Percentiles rank a stretch among this genome's conserved stretches.
Conservation (phyloP, 1,140 invertebrate species). For the Hylaeus volcanicus region DNA sequence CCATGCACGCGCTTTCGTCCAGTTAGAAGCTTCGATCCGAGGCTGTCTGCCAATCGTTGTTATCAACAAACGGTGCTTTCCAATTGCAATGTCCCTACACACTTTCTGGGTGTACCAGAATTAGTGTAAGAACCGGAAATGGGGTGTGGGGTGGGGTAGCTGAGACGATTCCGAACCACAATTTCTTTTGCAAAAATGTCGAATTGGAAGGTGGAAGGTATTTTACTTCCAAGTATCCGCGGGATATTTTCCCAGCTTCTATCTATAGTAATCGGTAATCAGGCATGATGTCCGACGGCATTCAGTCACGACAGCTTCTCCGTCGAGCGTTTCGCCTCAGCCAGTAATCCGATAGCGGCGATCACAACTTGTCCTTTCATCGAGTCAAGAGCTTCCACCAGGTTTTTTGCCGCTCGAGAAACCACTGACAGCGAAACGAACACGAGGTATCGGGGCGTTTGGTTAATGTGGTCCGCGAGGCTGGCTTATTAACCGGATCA, state of each 20-base stretch:
- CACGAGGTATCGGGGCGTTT: not conserved
- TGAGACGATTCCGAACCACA: no score
- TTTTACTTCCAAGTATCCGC: no score
- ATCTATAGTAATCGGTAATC: not conserved
- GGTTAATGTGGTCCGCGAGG: not conserved
- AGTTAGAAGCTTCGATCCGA: conserved; percentile 7
- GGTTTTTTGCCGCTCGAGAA: not conserved
- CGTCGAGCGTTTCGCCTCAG: not conserved
- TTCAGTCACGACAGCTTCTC: not conserved
- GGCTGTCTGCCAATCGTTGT: not conserved
- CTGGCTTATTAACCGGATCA: conserved; percentile 3
- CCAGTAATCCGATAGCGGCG: not conserved
- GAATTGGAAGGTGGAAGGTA: no score
- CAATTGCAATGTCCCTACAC: no score
- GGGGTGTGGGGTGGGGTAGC: no score
- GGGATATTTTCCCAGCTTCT: no score
- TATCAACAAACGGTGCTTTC: not conserved
- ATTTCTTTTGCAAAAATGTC: no score
- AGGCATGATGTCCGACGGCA: not conserved
- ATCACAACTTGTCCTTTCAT: not conserved
- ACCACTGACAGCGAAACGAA: conserved; percentile 3
- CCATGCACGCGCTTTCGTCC: not conserved
- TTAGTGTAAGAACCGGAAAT: no score
- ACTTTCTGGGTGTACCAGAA: no score
- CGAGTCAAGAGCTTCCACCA: not conserved